Base-by-base conservation (phyloP, 2,113 vertebrate species). In the Lophotis ruficrista region DNA sequence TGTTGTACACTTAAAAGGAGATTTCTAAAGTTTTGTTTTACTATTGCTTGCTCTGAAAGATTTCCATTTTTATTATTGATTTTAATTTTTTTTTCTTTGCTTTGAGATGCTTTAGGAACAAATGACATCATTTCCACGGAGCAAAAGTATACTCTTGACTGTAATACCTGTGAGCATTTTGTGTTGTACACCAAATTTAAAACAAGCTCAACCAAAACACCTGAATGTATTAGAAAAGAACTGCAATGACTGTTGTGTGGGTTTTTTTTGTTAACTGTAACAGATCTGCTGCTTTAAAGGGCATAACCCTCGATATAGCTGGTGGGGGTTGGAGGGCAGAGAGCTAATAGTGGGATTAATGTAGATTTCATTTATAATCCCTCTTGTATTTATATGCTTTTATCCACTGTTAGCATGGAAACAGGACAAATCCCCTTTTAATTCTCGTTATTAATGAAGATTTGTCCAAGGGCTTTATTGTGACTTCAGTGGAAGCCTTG, bases 11-110 rank as follows among this genome's bases (percentile, higher is more conserved):
- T 97, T 97, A 97, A 95, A 97, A 97, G 78, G 64, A 95, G 87
- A 93, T 97, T 97, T 97, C 96, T 87, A 65, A 93, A 97, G 85
- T 94, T 97, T 96, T 95, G 79, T 37, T 96, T 97, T 97, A 78
- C 92, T 94, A 82, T 96, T 96, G 92, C 45, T 94, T 96, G 87
- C 93, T 97, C 89, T 87, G 93, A 97, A 97, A 96, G n/a, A 97
- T 97, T 98, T 96, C 95, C 22, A 96, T 96, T 97, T 96, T 96
- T 97, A 90, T 96, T 96, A 98, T 94, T 97, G 98, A 97, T 97
- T 97, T 96, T 60, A 79, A 14, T 94, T 95, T 92, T 94, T 56
- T 96, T 97, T 91, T 75, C 71, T 95, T 97, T 79, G 27, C 73
- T 94, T 85, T 96, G 83, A 93, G 93, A 64, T 89, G 66, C 48